Percentiles rank a stretch among this genome's conserved stretches.
Conservation (phyloP, 2,888 invertebrate species). For the Atrina japonica region DNA sequence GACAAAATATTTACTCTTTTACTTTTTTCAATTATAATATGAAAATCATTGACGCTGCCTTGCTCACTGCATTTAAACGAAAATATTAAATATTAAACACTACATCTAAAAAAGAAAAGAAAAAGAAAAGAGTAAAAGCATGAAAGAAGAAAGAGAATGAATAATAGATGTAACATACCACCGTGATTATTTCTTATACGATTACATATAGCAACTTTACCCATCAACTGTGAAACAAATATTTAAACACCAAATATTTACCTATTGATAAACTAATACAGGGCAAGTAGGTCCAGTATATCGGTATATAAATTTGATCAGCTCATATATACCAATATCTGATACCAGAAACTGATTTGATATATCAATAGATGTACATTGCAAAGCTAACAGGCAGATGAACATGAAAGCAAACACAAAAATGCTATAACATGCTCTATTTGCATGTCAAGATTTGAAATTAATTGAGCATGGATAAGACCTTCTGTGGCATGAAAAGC, state of each 20-base stretch:
- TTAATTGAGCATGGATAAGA: no score
- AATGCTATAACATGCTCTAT: no score
- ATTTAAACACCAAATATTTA: constrained; percentile 19
- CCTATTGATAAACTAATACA: constrained; percentile 7
- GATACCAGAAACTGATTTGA: no score
- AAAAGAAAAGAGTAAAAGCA: not conserved
- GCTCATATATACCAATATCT: no score
- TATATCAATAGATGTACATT: no score
- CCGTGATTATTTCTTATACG: not conserved
- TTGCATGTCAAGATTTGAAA: no score
- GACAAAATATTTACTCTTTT: constrained; percentile 18
- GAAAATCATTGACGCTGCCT: constrained; percentile 1
- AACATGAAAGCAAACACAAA: no score
- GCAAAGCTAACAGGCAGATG: no score
- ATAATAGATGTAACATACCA: not conserved
- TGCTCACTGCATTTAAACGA: not conserved
- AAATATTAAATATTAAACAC: constrained; percentile 8
- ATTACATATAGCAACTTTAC: not conserved
- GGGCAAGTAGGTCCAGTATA: not conserved
- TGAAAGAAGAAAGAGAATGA: no score
- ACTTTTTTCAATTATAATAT: constrained; percentile 2
- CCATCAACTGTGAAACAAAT: constrained; percentile 3
- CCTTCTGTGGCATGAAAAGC: no score
- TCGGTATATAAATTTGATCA: no score
- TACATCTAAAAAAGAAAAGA: no score